These are phyloP conservation scores for Autographa pulchrina DNA, from an alignment of 2,888 invertebrate genomes.

Conservation along the genomic window DNA sequence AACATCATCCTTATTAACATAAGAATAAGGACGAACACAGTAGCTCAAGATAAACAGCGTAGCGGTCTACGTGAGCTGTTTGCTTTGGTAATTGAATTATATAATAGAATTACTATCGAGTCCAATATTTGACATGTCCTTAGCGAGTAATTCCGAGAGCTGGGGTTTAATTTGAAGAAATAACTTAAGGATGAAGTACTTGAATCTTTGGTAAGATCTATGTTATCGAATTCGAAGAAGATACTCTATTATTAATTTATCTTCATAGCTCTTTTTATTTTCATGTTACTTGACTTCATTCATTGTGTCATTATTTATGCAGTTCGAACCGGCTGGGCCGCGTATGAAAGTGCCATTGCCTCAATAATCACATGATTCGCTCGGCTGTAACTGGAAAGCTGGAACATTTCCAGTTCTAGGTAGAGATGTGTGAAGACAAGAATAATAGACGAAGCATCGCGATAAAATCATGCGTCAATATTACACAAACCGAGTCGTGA, in stretches of 20 bases:
- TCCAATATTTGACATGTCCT: slow-evolving; percentile 54
- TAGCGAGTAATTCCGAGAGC: slow-evolving; percentile 28
- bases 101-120: slow-evolving; percentile 67
- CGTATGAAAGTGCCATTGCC: slow-evolving; percentile 21
- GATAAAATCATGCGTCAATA: slow-evolving; percentile 69
- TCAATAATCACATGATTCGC: slow-evolving; percentile 26
- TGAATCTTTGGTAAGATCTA: neutral
- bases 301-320: slow-evolving; percentile 24
- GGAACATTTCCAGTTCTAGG: slow-evolving; percentile 33
- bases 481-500: slow-evolving; percentile 56
- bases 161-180: slow-evolving; percentile 19
- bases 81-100: slow-evolving; percentile 80
- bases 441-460: slow-evolving; percentile 58
- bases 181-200: neutral
- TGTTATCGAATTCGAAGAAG: neutral
- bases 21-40: slow-evolving; percentile 64
- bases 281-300: slow-evolving; percentile 16
- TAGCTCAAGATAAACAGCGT: slow-evolving; percentile 49
- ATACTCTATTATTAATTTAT: neutral
- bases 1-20: slow-evolving; percentile 65
- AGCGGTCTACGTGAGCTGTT: slow-evolving; percentile 62
- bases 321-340: slow-evolving; percentile 23
- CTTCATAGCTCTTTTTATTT: neutral
- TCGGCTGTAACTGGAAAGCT: slow-evolving; percentile 26
- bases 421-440: slow-evolving; percentile 51